These are phyloP conservation scores for Styela plicata DNA, from an alignment of 23 tunicate species.

Conservation along the genomic window DNA sequence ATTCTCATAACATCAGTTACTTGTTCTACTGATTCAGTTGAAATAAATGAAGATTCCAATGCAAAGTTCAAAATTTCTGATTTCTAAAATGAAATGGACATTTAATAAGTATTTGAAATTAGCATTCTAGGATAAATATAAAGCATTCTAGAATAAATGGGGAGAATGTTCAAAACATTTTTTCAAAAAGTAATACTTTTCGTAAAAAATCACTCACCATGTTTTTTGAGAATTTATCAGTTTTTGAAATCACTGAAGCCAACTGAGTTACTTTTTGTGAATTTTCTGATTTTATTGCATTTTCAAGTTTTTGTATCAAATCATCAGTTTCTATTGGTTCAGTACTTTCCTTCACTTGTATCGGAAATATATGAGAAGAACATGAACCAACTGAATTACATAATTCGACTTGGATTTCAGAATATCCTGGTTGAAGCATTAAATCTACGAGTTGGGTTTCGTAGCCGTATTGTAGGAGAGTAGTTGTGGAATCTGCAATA, in stretches of 20 bases:
- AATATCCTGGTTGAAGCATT: not conserved
- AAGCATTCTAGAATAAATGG: too few relatives aligned
- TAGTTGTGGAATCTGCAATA: slow-evolving; percentile 10
- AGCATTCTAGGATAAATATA: too few relatives aligned
- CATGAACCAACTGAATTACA: not conserved
- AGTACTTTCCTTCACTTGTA: not conserved
- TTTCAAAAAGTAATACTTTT: too few relatives aligned
- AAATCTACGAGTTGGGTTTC: not conserved
- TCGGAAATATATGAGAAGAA: not conserved
- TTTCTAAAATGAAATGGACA: too few relatives aligned
- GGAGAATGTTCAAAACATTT: too few relatives aligned
- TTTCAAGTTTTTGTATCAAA: not conserved
- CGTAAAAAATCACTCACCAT: too few relatives aligned
- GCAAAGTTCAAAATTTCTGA: too few relatives aligned
- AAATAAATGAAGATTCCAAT: too few relatives aligned
- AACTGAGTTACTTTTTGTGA: not conserved
- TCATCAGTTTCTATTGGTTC: not conserved
- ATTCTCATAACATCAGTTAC: too few relatives aligned
- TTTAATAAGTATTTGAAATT: too few relatives aligned
- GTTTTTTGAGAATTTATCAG: not conserved
- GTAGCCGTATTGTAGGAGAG: slow-evolving; percentile 11
- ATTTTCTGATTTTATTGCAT: not conserved
- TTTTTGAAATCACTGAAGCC: not conserved
- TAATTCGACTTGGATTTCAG: not conserved
- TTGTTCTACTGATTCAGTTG: too few relatives aligned